Percentiles rank a stretch among this genome's conserved stretches.
These are phyloP conservation scores for Actinia tenebrosa DNA, from an alignment of 64 coral and sea anemone genomes.

Conservation along the genomic window DNA sequence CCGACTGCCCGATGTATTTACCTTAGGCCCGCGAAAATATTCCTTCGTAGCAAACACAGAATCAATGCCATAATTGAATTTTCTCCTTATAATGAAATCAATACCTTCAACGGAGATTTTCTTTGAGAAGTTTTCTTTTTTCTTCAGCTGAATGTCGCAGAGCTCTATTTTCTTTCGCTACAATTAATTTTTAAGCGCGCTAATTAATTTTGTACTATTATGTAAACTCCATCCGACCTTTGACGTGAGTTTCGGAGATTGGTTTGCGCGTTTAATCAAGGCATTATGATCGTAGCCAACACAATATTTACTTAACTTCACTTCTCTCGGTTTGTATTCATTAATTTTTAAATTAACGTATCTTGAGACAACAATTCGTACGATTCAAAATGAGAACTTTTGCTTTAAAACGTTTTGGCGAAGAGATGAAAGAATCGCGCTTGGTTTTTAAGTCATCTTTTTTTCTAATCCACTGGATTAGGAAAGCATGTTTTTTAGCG, in stretches of 20 bases:
- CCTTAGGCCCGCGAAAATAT: neutral
- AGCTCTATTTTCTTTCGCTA: neutral
- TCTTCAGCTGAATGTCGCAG: neutral
- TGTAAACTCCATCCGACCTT: neutral
- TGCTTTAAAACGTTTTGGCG: neutral
- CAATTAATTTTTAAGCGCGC: neutral
- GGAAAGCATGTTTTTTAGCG: neutral
- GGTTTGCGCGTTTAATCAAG: neutral
- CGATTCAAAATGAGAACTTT: neutral
- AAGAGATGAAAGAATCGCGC: neutral
- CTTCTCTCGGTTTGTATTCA: neutral
- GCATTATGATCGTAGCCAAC: neutral
- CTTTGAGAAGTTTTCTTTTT: neutral
- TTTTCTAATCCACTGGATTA: neutral
- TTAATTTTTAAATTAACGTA: neutral
- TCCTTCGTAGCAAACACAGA: neutral
- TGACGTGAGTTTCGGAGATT: neutral
- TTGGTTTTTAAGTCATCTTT: neutral
- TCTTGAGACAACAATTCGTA: neutral
- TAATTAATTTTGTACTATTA: neutral
- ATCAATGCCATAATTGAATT: neutral
- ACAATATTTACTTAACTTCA: conserved; percentile 1
- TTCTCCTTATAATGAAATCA: neutral
- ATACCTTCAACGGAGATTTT: neutral
- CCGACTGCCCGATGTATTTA: neutral